Evolutionary conservation across 2,797 vertebrate genomes (phyloP), one percentile per base, ranked within the genome.

Genomic region (Acipenser oxyrinchus): DNA sequence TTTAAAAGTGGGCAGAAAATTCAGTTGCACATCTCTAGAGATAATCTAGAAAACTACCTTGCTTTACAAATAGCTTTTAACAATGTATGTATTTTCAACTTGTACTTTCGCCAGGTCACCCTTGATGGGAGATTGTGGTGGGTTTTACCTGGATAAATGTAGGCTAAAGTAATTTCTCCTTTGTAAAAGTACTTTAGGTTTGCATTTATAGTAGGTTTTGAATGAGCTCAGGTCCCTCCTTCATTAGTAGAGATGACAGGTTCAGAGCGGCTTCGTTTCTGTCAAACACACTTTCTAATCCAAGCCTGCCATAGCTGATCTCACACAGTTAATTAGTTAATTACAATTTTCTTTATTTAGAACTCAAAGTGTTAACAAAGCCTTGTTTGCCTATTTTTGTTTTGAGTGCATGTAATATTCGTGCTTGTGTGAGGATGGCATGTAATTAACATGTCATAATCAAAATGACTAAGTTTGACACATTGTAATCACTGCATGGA

Each of bases 361-460:
- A 51, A 53, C 73, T 65, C 70, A 74, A 74, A 74, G 61, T 72
- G 76, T 74, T 73, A 73, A 51, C 83, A 86, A 83, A 83, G 76
- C 81, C 80, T 79, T 78, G 53, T 57, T 58, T 73, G 48, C 64
- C 83, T 83, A 87, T 89, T 87, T 91, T 87, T 88, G 89, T 91
- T 91, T 89, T 89, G 82, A 85, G 76, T 83, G 87, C 87, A 83
- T 89, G 87, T 92, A 92, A 92, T 90, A 93, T 92, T 87, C 87
- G 89, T 91, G 91, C 91, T 93, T 93, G 91, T 91, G 92, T 93
- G 93, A 93, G 90, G 89, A 92, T 87, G 88, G 90, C 89, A 86
- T 95, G 93, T 98, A 97, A 97, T 97, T 98, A 98, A 97, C 92
- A 93, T 95, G 94, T 95, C 94, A 94, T 96, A 95, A 97, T 96